Conservation (phyloP, 2,888 invertebrate genomes). For the Plemyria rubiginata region DNA sequence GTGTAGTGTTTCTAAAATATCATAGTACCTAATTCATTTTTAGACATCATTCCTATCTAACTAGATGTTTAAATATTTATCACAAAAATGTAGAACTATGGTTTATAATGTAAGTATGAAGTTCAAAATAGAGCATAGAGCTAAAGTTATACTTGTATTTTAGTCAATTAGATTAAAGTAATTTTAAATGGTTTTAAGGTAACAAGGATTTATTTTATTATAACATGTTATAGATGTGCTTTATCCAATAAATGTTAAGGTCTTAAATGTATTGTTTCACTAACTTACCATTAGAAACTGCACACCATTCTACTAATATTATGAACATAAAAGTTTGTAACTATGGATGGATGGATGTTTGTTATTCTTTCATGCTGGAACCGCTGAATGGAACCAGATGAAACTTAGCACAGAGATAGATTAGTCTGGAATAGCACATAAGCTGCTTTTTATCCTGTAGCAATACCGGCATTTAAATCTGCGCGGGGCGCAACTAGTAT, state of each 20-base stretch:
- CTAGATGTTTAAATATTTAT: slow-evolving; percentile 15
- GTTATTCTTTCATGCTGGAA: too few relatives aligned
- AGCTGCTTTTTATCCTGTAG: too few relatives aligned
- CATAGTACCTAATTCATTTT: slow-evolving; percentile 13
- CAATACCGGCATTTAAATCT: too few relatives aligned
- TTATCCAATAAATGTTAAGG: slow-evolving; percentile 29
- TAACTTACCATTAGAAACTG: background rate
- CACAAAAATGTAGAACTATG: slow-evolving; percentile 7
- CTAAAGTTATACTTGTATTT: slow-evolving; percentile 8
- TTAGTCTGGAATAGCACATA: too few relatives aligned
- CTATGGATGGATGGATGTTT: too few relatives aligned
- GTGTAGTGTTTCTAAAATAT: slow-evolving; percentile 16
- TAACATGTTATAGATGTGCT: slow-evolving; percentile 14
- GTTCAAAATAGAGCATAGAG: slow-evolving; percentile 5
- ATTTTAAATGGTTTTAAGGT: slow-evolving; percentile 18
- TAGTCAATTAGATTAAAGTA: slow-evolving; percentile 1
- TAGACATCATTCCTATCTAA: slow-evolving; percentile 35
- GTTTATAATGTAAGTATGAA: slow-evolving; percentile 7
- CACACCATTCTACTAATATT: too few relatives aligned
- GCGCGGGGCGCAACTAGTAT: too few relatives aligned
- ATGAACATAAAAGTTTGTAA: too few relatives aligned
- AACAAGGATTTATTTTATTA: slow-evolving; percentile 17
- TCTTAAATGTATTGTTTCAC: slow-evolving; percentile 23
- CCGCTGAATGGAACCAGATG: too few relatives aligned
- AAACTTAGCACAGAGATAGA: too few relatives aligned